Evolutionary conservation across 2,888 invertebrate genomes (phyloP).

Genomic region (Liopterus haemorrhoidalis): DNA sequence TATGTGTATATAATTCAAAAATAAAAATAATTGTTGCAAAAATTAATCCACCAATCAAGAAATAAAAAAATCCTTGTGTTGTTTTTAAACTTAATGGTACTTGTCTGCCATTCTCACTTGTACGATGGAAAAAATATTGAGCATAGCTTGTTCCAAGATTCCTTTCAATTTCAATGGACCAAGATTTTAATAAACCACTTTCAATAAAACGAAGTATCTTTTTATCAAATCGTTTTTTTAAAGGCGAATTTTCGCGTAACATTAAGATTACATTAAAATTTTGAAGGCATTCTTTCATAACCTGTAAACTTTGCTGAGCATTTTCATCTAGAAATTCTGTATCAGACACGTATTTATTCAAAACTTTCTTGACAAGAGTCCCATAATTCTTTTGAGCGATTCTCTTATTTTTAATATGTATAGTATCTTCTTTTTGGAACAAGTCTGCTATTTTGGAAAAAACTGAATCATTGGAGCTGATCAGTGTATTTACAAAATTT

Average conservation of each 20-base stretch:
- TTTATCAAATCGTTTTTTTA: constrained; percentile 14
- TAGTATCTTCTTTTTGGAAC: constrained; percentile 4
- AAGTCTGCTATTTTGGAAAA: constrained; percentile 5
- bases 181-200: constrained; percentile 19
- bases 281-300: constrained; percentile 22
- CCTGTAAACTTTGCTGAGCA: constrained; percentile 14
- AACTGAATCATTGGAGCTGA: constrained; percentile 2
- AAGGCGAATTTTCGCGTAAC: constrained; percentile 21
- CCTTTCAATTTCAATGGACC: constrained; percentile 14
- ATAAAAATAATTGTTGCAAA: not conserved
- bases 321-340: constrained; percentile 21
- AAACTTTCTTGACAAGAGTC: constrained; percentile 14
- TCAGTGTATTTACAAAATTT: constrained; percentile 1
- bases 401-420: constrained; percentile 9
- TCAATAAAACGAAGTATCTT: constrained; percentile 18
- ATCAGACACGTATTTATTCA: constrained; percentile 20
- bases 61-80: constrained; percentile 12
- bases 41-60: constrained; percentile 1
- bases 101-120: not conserved
- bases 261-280: constrained; percentile 20
- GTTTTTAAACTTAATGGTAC: constrained; percentile 11
- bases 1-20: not conserved
- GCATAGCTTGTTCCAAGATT: constrained; percentile 2
- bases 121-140: constrained; percentile 8
- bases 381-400: constrained; percentile 18